Evolutionary conservation across 2,797 vertebrate genomes (phyloP), one percentile per base, ranked within the genome.

Genomic region (Sciurus carolinensis): DNA sequence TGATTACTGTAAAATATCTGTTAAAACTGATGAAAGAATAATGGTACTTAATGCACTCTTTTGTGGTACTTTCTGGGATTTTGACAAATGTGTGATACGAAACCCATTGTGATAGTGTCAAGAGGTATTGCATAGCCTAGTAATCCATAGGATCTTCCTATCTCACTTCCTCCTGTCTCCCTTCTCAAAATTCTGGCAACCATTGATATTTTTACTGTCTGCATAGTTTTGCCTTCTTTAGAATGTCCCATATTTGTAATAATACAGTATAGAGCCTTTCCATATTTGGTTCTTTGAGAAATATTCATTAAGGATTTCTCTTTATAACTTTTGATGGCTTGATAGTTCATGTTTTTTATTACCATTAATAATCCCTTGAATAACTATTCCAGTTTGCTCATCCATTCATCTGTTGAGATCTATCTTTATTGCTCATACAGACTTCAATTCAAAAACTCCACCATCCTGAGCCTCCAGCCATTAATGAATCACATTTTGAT

Each of bases 81-180:
- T 28, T 39, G 33, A 36, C 10, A 66, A 1, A 66, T 36, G 24
- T 36, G 24, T 52, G 17, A 6, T 39, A 39, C 4, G 24, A 33
- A 22, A 57, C 54, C 54, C 54, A 15, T 30, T 12, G 42, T 15
- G 3, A 42, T 28, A 11, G 62, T 30, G 7, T 67, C 57, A 15
- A 0, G 9, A 13, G 5, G 3, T 7, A 11, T 18, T 39, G 22
- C 33, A 6, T 1, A 14, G 44, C 17, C 44, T 22, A 10, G 50
- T 15, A 54, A 28, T 33, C 5, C 64, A 20, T 24, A 26, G 24
- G n/a, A 11, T 54, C 11, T 11, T 39, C 11, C 11, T 33, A 36
- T 3, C 36, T 76, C 6, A 2, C n/a, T 7, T 17, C 7, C 10
- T 52, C 28, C 11, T 26, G 24, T 59, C 24, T 62, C 22, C 44